Evolutionary conservation across 2,113 vertebrate species (phyloP).

Genomic region (Eurypyga helias): DNA sequence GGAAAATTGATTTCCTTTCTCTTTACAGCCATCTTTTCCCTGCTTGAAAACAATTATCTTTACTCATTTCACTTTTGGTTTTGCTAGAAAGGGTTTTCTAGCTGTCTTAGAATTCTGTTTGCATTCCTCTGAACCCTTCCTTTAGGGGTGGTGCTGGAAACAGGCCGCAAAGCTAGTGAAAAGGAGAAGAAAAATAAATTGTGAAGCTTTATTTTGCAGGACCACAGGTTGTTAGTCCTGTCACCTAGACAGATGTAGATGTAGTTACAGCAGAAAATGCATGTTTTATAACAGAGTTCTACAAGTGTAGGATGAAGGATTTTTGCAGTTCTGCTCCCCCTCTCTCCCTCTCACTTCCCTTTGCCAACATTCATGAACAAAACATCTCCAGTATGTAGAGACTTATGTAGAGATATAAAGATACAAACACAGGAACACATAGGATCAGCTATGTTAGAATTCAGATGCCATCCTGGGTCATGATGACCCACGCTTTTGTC

Average conservation of each 20-base stretch:
- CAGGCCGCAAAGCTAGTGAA: background rate
- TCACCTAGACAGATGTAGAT: background rate
- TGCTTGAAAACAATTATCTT: background rate
- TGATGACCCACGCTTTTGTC: background rate
- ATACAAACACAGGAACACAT: background rate
- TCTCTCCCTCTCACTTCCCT: background rate
- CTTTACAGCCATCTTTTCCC: background rate
- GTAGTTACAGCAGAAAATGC: background rate
- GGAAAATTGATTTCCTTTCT: background rate
- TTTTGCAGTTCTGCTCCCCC: background rate
- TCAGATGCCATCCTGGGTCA: background rate
- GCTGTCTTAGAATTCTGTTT: background rate
- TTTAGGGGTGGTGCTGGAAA: background rate
- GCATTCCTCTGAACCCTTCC: background rate
- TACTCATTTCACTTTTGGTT: background rate
- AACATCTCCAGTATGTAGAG: background rate
- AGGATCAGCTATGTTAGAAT: background rate
- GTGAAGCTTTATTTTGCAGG: background rate
- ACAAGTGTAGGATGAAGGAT: background rate
- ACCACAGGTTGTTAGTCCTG: background rate
- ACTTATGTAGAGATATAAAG: background rate
- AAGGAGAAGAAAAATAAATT: background rate
- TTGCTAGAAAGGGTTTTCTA: background rate
- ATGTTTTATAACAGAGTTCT: background rate
- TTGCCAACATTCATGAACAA: background rate